A percentile compares a stretch with the other conserved stretches of the same genome.
Evolutionary conservation across 2,113 vertebrate species (phyloP).

Genomic region (Percina caprodes): DNA sequence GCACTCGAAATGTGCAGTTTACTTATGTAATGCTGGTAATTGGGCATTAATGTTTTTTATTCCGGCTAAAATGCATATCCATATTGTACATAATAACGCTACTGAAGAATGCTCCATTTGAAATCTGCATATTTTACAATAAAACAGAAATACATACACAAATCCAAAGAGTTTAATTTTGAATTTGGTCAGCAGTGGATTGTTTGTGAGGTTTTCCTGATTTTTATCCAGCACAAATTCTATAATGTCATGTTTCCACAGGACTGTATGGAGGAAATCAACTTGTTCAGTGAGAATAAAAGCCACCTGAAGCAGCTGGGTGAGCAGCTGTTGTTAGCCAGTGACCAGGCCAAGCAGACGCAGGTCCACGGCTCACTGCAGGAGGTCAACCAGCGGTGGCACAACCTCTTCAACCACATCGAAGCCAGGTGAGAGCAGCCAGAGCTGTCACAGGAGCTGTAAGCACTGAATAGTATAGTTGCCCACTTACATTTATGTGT

Average conservation of each 20-base stretch:
- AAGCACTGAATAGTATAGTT: not conserved
- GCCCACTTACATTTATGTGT: not conserved
- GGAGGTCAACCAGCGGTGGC: slow-evolving; percentile 92
- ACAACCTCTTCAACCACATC: slow-evolving; percentile 92
- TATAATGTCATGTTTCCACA: slow-evolving; percentile 57
- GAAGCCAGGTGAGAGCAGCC: slow-evolving; percentile 88
- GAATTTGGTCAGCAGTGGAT: no score
- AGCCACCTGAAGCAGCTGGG: slow-evolving; percentile 92
- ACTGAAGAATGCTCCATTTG: not conserved
- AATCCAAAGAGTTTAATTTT: not conserved
- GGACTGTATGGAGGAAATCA: slow-evolving; percentile 98
- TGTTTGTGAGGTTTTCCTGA: not conserved
- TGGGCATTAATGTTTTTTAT: not conserved
- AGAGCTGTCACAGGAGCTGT: not conserved
- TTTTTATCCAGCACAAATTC: not conserved
- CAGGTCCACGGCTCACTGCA: slow-evolving; percentile 90
- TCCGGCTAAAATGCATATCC: not conserved
- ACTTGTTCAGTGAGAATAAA: slow-evolving; percentile 93
- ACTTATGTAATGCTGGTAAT: not conserved
- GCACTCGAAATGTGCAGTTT: not conserved
- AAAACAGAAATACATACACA: not conserved
- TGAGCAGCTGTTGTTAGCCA: slow-evolving; percentile 89
- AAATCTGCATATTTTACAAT: not conserved
- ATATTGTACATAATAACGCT: not conserved
- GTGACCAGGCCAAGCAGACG: slow-evolving; percentile 85